Evolutionary conservation across 2,797 vertebrate species (phyloP), one percentile per base, ranked within the genome.

Genomic region (Siniperca undulata): DNA sequence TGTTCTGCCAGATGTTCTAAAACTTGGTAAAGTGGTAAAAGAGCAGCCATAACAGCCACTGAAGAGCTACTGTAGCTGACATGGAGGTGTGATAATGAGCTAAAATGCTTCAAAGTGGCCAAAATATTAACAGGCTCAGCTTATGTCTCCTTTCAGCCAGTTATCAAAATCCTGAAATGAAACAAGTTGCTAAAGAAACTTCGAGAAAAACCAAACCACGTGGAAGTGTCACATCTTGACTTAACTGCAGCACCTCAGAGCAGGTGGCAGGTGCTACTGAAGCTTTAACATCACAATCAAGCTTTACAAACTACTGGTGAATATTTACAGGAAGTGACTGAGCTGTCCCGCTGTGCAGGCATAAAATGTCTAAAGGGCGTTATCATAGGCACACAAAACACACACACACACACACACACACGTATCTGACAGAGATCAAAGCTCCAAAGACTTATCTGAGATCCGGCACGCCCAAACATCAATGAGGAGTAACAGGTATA

Each of bases 401-500:
- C 68, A 53, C 30, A 61, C 46, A 44, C 17, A 61, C 44, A 44
- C 17, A 53, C 56, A 48, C 13, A 24, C 30, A 61, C 46, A 44
- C 17, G 24, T 10, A 27, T 46, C 4, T n/a, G 30, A 2, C n/a
- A 5, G 8, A 77, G 58, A 76, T 87, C 50, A 82, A 80, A 78
- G 50, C 20, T 53, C 14, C 3, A 20, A 11, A 38, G 36, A 30
- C 50, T 58, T 48, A 58, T 62, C 34, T 53, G 44, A 79, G 70
- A 74, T 65, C 77, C 14, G 14, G 46, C 59, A 69, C 7, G 3
- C 36, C 53, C 46, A 36, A 38, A 64, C 70, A 65, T 64, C 68
- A 75, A 0, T n/a, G 69, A 78, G 80, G 68, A 75, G 17, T 66
- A 66, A 50, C 14, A 38, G 70, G 59, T 1, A n/a, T 73, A 73